Evolutionary conservation across 2,888 invertebrate genomes (phyloP), one percentile per base, ranked within the genome.

Genomic region (Dromius quadrimaculatus): DNA sequence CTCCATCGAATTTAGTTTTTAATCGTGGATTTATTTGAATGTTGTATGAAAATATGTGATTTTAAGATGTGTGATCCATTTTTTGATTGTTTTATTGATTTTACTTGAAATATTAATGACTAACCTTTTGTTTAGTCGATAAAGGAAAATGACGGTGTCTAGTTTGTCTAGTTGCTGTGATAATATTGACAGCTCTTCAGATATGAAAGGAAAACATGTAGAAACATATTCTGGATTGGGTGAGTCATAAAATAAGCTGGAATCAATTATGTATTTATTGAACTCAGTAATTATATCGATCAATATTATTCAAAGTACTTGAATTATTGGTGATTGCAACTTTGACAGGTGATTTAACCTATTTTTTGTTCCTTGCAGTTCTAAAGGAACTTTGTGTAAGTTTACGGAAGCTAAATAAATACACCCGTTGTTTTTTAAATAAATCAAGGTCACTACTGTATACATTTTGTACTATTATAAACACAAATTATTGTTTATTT

Each of bases 81-180:
- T 28, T 54, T 28, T 54, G 32, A 54, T 28, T 54, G 41, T 41
- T 41, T 54, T 54, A 54, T 54, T 54, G 50, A 54, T 54, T 54
- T 54, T 54, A 28, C 28, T 47, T 54, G 23, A 8, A 54, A 54
- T 54, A 54, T 54, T 54, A 28, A 54, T 54, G 50, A 54, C n/a
- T 54, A 54, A 54, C 28, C 50, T 9, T 15, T 54, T 54, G 50
- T 54, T 54, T 54, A 28, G 50, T 54, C 50, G 50, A 54, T 54
- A 50, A 50, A 9, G 28, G 5, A 54, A 23, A 28, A 54, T 54
- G 50, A 54, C 50, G 23, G 50, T 54, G 15, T 8, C 23, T 15
- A 54, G 50, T 54, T 54, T n/a, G n/a, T n/a, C n/a, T n/a, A n/a
- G 50, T 23, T 54, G 50, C 28, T 23, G 28, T 54, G 28, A 54